phyloP scores from a whole-genome alignment of 2,888 invertebrate genomes.

The Drosophila niveifrons region DNA sequence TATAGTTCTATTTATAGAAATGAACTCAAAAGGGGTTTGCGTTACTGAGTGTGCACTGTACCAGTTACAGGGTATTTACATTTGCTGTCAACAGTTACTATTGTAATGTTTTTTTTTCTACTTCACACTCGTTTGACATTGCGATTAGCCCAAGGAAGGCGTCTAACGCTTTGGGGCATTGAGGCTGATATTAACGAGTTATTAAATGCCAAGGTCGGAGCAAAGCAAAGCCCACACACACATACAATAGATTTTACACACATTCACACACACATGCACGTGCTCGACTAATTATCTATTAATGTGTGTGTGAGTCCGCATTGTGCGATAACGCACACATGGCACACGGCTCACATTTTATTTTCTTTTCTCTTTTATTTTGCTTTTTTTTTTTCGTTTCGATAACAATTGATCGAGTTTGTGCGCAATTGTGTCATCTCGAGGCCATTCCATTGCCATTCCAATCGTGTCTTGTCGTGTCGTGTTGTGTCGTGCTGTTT shows the following conservation, averaged over 20 bases:
- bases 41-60: not conserved
- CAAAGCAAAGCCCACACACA: not conserved
- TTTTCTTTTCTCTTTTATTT: not conserved
- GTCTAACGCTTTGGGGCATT: conserved; percentile 25
- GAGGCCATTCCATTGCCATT: conserved; percentile 32
- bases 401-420: conserved; percentile 50
- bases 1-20: not conserved
- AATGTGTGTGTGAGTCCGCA: conserved; percentile 9
- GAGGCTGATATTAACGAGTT: conserved; percentile 30
- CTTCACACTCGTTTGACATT: conserved; percentile 35
- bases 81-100: too few species aligned
- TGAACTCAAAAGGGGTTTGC: not conserved
- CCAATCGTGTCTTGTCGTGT: conserved; percentile 11
- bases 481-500: conserved; percentile 14
- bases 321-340: conserved; percentile 23
- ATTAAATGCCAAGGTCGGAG: conserved; percentile 47
- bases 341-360: conserved; percentile 29
- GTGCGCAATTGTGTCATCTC: conserved; percentile 38
- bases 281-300: conserved; percentile 18
- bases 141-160: conserved; percentile 27
- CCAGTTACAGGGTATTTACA: too few species aligned
- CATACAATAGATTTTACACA: conserved; percentile 20
- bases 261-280: not conserved
- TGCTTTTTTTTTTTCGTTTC: conserved; percentile 9
- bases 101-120: not conserved